Percentiles rank a stretch among this genome's conserved stretches.
These are phyloP conservation scores for Myzus persicae DNA, from an alignment of 1,140 invertebrate genomes.

Conservation along the genomic window DNA sequence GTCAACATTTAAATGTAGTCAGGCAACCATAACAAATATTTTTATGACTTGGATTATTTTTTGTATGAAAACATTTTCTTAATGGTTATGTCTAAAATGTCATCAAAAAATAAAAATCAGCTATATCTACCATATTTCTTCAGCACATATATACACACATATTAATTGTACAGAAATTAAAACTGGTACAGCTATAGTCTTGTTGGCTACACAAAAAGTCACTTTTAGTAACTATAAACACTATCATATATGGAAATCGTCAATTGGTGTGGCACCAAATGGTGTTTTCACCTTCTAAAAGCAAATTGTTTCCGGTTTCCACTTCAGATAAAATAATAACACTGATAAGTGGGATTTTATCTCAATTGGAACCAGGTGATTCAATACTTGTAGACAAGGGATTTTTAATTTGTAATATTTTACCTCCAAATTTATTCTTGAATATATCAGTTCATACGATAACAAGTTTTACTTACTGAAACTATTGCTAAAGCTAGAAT, in stretches of 20 bases:
- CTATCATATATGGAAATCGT: neutral
- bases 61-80: too few species aligned
- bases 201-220: neutral
- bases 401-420: neutral
- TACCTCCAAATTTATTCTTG: neutral
- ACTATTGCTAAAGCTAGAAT: slow-evolving; percentile 8
- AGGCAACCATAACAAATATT: too few species aligned
- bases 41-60: too few species aligned
- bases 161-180: neutral
- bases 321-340: slow-evolving; percentile 9
- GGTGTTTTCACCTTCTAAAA: neutral
- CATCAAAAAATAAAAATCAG: too few species aligned
- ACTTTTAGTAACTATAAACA: neutral
- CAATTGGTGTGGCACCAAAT: neutral
- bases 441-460: neutral
- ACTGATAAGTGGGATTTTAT: neutral
- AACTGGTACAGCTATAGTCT: neutral
- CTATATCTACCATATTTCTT: too few species aligned
- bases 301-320: neutral
- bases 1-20: too few species aligned
- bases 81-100: too few species aligned
- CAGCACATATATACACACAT: too few species aligned
- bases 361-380: neutral
- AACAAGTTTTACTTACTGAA: neutral
- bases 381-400: neutral